A percentile compares a stretch with the other conserved stretches of the same genome.
phyloP scores from a whole-genome alignment of 1,140 invertebrate genomes.

The Aphelinus certus region DNA sequence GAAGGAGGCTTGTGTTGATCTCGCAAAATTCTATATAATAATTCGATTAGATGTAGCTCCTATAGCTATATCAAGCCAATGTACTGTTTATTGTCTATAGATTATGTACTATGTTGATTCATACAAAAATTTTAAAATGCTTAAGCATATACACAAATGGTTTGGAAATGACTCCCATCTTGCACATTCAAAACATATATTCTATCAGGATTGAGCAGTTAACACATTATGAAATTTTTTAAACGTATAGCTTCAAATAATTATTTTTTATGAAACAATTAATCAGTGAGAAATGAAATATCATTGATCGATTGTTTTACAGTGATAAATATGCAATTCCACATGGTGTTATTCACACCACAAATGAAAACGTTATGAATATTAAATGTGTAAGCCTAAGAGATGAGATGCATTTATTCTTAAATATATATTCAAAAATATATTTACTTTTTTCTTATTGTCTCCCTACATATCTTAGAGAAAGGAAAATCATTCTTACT shows the following conservation, averaged over 20 bases:
- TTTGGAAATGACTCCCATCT: conserved; percentile 19
- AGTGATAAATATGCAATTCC: not conserved
- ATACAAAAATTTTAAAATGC: conserved; percentile 23
- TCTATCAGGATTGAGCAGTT: conserved; percentile 12
- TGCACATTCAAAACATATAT: conserved; percentile 28
- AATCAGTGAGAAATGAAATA: not conserved
- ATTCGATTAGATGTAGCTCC: conserved; percentile 17
- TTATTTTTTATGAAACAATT: conserved; percentile 4
- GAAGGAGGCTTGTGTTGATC: conserved; percentile 57
- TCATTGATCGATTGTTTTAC: conserved; percentile 5
- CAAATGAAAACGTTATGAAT: conserved; percentile 26
- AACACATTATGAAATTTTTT: conserved; percentile 25
- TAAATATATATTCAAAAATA: conserved; percentile 27
- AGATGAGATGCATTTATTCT: conserved; percentile 37
- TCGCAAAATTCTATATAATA: conserved; percentile 31
- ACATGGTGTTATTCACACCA: conserved; percentile 6
- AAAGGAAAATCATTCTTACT: no score
- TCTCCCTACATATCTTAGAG: no score
- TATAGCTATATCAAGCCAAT: conserved; percentile 25
- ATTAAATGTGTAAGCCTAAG: conserved; percentile 24
- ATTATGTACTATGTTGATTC: conserved; percentile 30
- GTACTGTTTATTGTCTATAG: conserved; percentile 17
- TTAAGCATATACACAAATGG: conserved; percentile 6
- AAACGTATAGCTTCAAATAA: conserved; percentile 20
- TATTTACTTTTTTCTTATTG: conserved; percentile 8